phyloP scores from a whole-genome alignment of 2,113 vertebrate genomes.

The Pitta sordida region DNA sequence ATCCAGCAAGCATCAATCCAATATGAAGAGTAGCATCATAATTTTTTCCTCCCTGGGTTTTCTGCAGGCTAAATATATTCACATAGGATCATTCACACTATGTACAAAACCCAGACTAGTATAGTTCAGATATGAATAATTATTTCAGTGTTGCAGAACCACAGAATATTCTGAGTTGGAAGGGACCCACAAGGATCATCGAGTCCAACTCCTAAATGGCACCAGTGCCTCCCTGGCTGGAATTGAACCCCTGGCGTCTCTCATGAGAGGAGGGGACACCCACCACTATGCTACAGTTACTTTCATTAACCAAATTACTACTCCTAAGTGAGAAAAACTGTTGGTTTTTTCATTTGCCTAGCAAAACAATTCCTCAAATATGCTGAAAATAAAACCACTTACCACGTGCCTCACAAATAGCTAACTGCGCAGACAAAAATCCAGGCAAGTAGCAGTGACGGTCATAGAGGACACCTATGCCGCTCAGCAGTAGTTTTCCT shows the following conservation, averaged over 20 bases:
- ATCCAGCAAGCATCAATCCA: not conserved
- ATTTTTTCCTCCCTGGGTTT: not conserved
- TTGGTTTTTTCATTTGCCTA: not conserved
- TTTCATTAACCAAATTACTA: not conserved
- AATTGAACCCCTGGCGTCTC: too few relatives aligned
- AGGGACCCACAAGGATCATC: too few relatives aligned
- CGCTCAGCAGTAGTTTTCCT: not conserved
- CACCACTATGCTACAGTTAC: too few relatives aligned
- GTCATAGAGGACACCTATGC: not conserved
- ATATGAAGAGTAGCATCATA: not conserved
- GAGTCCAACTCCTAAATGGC: too few relatives aligned
- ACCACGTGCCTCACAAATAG: not conserved
- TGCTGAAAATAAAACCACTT: not conserved
- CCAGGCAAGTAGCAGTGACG: not conserved
- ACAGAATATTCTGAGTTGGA: too few relatives aligned
- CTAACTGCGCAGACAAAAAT: not conserved
- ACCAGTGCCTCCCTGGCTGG: too few relatives aligned
- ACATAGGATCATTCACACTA: not conserved
- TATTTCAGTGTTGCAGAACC: not conserved
- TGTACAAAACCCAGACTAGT: not conserved
- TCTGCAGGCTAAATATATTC: not conserved
- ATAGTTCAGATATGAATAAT: not conserved
- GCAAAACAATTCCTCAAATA: not conserved
- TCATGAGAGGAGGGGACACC: too few relatives aligned
- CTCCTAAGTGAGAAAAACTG: not conserved